These are phyloP conservation scores for Sakesphorus luctuosus DNA, from an alignment of 2,113 vertebrate genomes.

Conservation along the genomic window DNA sequence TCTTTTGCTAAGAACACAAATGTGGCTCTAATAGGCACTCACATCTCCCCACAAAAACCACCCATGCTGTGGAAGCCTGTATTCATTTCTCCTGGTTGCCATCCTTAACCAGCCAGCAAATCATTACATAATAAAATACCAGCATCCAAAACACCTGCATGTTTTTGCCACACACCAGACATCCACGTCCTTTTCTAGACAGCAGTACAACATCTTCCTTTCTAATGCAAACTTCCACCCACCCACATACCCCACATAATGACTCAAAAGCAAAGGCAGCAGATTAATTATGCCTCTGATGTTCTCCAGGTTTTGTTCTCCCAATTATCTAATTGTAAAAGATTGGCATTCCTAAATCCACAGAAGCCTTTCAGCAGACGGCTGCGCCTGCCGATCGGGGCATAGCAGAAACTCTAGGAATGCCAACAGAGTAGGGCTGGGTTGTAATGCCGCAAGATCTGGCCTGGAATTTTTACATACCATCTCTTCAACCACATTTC, in stretches of 20 bases:
- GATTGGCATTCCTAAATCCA: neutral
- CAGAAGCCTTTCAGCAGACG: neutral
- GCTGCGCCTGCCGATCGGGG: neutral
- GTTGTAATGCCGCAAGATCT: neutral
- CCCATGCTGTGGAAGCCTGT: rapidly evolving
- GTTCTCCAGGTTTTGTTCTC: constrained; percentile 24
- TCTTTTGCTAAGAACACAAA: neutral
- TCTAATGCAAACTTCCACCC: constrained; percentile 58
- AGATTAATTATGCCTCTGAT: neutral
- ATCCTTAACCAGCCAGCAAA: neutral
- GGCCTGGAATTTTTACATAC: neutral
- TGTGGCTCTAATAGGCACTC: neutral
- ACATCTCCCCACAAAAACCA: neutral
- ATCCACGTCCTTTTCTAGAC: constrained; percentile 7
- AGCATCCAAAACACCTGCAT: constrained; percentile 43
- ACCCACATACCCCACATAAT: neutral
- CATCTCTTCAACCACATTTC: neutral
- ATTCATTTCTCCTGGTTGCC: neutral
- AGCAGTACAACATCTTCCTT: constrained; percentile 33
- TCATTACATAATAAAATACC: neutral
- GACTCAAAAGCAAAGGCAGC: constrained; percentile 12
- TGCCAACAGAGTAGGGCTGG: neutral
- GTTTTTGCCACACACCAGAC: constrained; percentile 1
- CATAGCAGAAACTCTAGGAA: neutral
- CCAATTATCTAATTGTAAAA: neutral